Evolutionary conservation across 2,888 invertebrate species (phyloP).

Genomic region (Atethmia centrago): DNA sequence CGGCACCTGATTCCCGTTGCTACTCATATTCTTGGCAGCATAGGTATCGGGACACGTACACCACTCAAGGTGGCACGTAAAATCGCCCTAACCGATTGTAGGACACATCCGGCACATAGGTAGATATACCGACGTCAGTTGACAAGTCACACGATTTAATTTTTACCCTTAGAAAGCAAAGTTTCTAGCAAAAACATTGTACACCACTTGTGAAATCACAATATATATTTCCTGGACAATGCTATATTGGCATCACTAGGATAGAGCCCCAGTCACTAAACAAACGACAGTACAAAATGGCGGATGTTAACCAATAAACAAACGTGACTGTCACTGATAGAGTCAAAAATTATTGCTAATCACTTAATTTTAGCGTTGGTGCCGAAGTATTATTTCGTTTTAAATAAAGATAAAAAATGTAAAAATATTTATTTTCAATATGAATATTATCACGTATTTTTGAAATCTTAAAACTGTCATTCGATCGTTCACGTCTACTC

Average conservation of each 20-base stretch:
- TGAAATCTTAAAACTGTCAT: slow-evolving; percentile 87
- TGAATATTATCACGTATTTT: slow-evolving; percentile 83
- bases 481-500: slow-evolving; percentile 85
- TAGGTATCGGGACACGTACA: slow-evolving; percentile 91
- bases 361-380: slow-evolving; percentile 77
- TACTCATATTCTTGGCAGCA: slow-evolving; percentile 92
- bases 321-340: slow-evolving; percentile 87
- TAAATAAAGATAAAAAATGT: slow-evolving; percentile 83
- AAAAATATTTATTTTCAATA: slow-evolving; percentile 83
- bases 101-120: slow-evolving; percentile 90
- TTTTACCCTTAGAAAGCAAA: slow-evolving; percentile 82
- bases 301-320: slow-evolving; percentile 91
- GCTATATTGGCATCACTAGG: slow-evolving; percentile 86
- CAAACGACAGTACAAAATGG: slow-evolving; percentile 91
- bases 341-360: slow-evolving; percentile 71
- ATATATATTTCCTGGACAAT: slow-evolving; percentile 82
- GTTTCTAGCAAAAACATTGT: slow-evolving; percentile 89
- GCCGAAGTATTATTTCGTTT: slow-evolving; percentile 73
- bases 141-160: slow-evolving; percentile 87
- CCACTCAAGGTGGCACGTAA: slow-evolving; percentile 92
- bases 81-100: slow-evolving; percentile 89
- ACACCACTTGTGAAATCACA: slow-evolving; percentile 84
- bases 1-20: slow-evolving; percentile 92
- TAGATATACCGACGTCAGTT: slow-evolving; percentile 87
- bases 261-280: slow-evolving; percentile 88